These are phyloP conservation scores for Prolemur simus DNA, from an alignment of 2,113 vertebrate genomes.

Conservation along the genomic window DNA sequence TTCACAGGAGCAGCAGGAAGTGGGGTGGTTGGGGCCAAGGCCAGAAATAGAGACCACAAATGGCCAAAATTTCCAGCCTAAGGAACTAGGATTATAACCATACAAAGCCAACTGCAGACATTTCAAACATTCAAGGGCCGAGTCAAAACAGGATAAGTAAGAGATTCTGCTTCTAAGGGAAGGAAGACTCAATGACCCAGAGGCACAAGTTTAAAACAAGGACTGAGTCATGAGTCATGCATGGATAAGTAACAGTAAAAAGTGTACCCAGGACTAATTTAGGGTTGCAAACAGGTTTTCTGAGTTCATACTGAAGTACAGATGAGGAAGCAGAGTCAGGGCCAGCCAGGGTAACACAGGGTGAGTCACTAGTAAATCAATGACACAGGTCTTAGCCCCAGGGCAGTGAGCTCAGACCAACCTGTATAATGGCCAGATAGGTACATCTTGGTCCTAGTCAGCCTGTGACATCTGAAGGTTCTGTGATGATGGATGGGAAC, in stretches of 20 bases:
- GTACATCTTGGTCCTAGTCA: background rate
- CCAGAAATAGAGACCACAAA: background rate
- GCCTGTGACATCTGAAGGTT: background rate
- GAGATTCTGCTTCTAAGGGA: background rate
- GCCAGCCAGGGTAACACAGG: background rate
- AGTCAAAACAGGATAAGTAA: background rate
- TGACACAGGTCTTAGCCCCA: background rate
- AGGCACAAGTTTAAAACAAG: background rate
- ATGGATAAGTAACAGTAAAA: background rate
- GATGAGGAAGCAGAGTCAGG: conserved; percentile 4
- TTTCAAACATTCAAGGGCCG: background rate
- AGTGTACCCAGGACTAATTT: background rate
- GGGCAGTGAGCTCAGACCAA: background rate
- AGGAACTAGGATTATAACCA: background rate
- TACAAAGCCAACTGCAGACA: background rate
- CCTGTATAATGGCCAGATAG: background rate
- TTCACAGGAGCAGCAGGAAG: background rate
- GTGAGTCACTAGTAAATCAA: conserved; percentile 9
- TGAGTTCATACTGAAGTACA: background rate
- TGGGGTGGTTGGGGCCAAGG: background rate
- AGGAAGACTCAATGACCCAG: background rate
- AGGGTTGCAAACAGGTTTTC: conserved; percentile 24
- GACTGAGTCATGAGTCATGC: background rate
- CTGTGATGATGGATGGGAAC: background rate
- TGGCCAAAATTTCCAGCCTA: background rate